A percentile compares a stretch with the other conserved stretches of the same genome.
Evolutionary conservation across 2,888 invertebrate genomes (phyloP).

Genomic region (Apomyelois bistriatella): DNA sequence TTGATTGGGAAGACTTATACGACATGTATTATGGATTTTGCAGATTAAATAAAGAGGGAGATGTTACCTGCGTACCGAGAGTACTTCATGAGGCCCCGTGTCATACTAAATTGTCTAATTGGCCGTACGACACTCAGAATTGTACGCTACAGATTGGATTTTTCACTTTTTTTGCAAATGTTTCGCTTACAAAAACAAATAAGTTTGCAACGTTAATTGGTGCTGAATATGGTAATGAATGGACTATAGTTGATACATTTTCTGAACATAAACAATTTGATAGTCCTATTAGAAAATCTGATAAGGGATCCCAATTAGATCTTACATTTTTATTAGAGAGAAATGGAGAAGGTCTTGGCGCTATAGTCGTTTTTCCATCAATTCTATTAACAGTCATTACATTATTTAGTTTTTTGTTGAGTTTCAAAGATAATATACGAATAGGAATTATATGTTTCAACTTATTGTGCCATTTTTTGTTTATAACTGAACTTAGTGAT

Average conservation of each 20-base stretch:
- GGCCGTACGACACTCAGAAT: slow-evolving; percentile 32
- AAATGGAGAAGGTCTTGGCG: slow-evolving; percentile 19
- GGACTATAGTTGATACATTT: slow-evolving; percentile 26
- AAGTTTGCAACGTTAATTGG: slow-evolving; percentile 16
- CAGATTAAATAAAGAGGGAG: slow-evolving; percentile 17
- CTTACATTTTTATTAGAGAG: slow-evolving; percentile 23
- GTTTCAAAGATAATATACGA: slow-evolving; percentile 19
- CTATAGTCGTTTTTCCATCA: slow-evolving; percentile 24
- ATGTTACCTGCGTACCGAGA: slow-evolving; percentile 11
- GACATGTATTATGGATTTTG: slow-evolving; percentile 16
- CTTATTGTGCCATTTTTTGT: slow-evolving; percentile 26
- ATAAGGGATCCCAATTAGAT: neutral
- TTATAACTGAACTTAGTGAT: slow-evolving; percentile 18
- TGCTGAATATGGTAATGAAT: slow-evolving; percentile 28
- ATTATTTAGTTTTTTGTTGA: slow-evolving; percentile 20
- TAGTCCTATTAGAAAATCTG: neutral
- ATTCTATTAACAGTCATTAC: slow-evolving; percentile 23
- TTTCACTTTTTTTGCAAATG: neutral
- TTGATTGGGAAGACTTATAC: slow-evolving; percentile 9
- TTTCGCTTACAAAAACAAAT: slow-evolving; percentile 17
- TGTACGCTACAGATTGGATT: slow-evolving; percentile 28
- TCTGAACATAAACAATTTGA: neutral
- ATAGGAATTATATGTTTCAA: slow-evolving; percentile 23
- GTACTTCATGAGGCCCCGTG: slow-evolving; percentile 19
- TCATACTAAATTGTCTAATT: slow-evolving; percentile 22